phyloP scores from a whole-genome alignment of 1,140 invertebrate species.

The Drosophila lacertosa region DNA sequence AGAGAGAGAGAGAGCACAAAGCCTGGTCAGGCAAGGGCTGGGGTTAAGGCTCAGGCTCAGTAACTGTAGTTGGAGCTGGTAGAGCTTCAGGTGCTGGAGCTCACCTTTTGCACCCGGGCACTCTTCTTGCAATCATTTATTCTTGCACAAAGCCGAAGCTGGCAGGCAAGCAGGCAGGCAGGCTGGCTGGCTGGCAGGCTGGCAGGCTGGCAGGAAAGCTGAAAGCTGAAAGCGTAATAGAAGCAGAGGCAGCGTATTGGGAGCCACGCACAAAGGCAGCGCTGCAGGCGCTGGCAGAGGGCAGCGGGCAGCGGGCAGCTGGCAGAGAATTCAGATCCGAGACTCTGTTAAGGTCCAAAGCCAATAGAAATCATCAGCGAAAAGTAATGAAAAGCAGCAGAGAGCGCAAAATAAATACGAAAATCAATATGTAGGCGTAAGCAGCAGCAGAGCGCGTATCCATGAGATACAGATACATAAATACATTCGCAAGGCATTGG shows the following conservation, averaged over 20 bases:
- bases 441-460: constrained; percentile 60
- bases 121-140: constrained; percentile 54
- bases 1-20: too few relatives aligned
- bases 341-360: constrained; percentile 16
- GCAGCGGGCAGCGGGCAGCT: constrained; percentile 16
- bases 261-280: constrained; percentile 44
- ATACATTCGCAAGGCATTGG: constrained; percentile 35
- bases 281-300: constrained; percentile 36
- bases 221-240: constrained; percentile 24
- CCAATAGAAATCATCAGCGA: constrained; percentile 71
- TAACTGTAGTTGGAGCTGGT: constrained; percentile 1
- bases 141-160: constrained; percentile 25
- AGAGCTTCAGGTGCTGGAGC: constrained; percentile 33
- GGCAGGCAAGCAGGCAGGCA: not conserved
- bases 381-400: constrained; percentile 53
- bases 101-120: constrained; percentile 51
- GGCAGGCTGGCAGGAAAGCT: not conserved
- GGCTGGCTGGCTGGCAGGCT: not conserved
- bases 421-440: constrained; percentile 83
- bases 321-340: not conserved
- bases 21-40: constrained; percentile 2
- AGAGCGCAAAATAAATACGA: constrained; percentile 70
- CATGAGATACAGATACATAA: constrained; percentile 56
- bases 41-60: not conserved
- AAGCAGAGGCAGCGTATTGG: not conserved